A percentile compares a stretch with the other conserved stretches of the same genome.
These are phyloP conservation scores for Acanthopleura granulata DNA, from an alignment of 2,888 invertebrate species.

Conservation along the genomic window DNA sequence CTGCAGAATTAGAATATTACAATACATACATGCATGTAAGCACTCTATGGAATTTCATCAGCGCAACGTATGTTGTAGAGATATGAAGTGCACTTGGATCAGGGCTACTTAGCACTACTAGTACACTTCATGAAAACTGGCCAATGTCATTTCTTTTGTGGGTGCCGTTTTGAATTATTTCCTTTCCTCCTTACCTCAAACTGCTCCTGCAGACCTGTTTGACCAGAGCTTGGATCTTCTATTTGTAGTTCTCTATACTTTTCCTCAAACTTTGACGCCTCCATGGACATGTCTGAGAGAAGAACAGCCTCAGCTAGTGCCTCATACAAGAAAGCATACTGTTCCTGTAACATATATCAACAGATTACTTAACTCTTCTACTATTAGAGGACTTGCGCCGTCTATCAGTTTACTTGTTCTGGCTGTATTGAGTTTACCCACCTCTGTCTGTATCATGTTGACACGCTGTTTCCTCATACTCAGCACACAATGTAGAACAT, in stretches of 20 bases:
- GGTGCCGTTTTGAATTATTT: too few relatives aligned
- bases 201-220: conserved; percentile 33
- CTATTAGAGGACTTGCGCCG: too few relatives aligned
- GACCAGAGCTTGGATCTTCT: conserved; percentile 24
- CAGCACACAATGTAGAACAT: not conserved
- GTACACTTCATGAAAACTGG: too few relatives aligned
- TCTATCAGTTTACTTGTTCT: too few relatives aligned
- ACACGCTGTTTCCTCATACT: not conserved
- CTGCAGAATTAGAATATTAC: too few relatives aligned
- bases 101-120: too few relatives aligned
- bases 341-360: conserved; percentile 14
- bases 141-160: too few relatives aligned
- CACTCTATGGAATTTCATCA: too few relatives aligned
- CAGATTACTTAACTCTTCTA: too few relatives aligned
- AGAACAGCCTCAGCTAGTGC: conserved; percentile 17
- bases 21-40: too few relatives aligned
- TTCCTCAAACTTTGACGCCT: conserved; percentile 11
- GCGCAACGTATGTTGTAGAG: too few relatives aligned
- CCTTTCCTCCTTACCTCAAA: conserved; percentile 31
- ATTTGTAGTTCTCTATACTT: not conserved
- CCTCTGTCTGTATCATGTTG: conserved; percentile 5
- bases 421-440: not conserved
- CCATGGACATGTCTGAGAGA: conserved; percentile 8
- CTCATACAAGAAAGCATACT: conserved; percentile 22
- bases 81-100: too few relatives aligned